Conservation (phyloP, 2,888 invertebrate genomes). For the Carterocephalus palaemon region DNA sequence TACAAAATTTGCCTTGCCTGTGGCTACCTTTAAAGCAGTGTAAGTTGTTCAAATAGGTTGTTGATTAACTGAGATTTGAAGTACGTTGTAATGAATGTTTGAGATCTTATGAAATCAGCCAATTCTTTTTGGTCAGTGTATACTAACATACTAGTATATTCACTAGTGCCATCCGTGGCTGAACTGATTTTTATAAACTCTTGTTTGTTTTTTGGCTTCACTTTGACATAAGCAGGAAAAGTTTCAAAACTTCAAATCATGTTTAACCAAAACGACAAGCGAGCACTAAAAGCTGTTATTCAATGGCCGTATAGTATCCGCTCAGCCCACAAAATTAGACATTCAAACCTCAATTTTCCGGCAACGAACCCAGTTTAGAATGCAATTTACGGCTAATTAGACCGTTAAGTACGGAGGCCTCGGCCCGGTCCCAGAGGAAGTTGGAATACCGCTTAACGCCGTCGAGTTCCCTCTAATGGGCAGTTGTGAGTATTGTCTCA, state of each 20-base stretch:
- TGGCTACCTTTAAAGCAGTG: constrained; percentile 49
- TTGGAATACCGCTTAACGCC: constrained; percentile 27
- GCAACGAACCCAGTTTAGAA: constrained; percentile 63
- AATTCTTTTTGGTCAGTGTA: too few relatives aligned
- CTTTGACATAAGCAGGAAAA: too few relatives aligned
- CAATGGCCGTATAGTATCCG: constrained; percentile 41
- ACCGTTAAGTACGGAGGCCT: constrained; percentile 63
- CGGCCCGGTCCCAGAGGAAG: constrained; percentile 15
- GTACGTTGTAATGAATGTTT: too few relatives aligned
- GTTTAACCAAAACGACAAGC: too few relatives aligned
- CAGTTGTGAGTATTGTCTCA: constrained; percentile 1
- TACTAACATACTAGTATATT: too few relatives aligned
- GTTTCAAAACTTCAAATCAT: not conserved
- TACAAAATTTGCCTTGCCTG: constrained; percentile 46
- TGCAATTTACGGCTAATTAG: constrained; percentile 73
- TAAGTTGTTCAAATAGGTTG: constrained; percentile 41
- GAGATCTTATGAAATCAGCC: too few relatives aligned
- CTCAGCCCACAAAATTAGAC: constrained; percentile 67
- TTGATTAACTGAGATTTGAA: too few relatives aligned
- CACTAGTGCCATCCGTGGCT: too few relatives aligned
- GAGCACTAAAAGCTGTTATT: too few relatives aligned
- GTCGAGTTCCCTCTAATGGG: constrained; percentile 4
- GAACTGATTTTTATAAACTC: too few relatives aligned
- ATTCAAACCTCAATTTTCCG: constrained; percentile 69
- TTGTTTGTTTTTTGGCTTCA: too few relatives aligned